Evolutionary conservation across 1,140 invertebrate genomes (phyloP), one percentile per base, ranked within the genome.

Genomic region (Heliconius nattereri): DNA sequence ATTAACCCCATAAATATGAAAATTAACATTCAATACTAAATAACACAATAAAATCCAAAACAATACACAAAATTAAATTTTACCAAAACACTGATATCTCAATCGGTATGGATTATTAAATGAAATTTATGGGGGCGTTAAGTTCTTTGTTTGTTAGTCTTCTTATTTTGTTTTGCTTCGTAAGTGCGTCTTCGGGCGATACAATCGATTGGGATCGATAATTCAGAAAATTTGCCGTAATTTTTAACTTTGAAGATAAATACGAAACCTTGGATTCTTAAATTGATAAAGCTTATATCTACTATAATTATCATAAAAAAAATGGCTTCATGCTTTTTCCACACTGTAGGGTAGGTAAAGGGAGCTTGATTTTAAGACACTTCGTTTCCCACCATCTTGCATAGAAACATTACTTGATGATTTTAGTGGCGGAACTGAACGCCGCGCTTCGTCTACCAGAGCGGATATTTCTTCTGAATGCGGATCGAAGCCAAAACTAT

Each of bases 11-110:
- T 57, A 57, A 11, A 57, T 9, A 57, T 57, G 3, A 57, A 57
- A 57, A 9, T 57, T 57, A 57, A n/a, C 54, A 57, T 1, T 20
- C 19, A 23, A 7, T 54, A 11, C 8, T 23, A 26, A 60, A 60
- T 60, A 26, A 66, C 26, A 66, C 13, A 26, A 23, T 66, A 13
- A n/a, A 13, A 29, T 29, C 11, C 23, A 66, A 66, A 66, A 66
- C 23, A 66, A 29, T 66, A 66, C 26, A 29, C 49, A 66, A 29
- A 66, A 5, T 26, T 1, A 29, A 66, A 66, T 66, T 3, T 66
- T 29, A 2, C 84, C 78, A 87, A 89, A 87, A 78, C 82, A 79
- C 79, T 88, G 88, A 92, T 92, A 88, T 89, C 91, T 92, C 88
- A 91, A 92, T 92, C 81, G 87, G 81, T 77, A 83, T 85, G 81